Conservation (phyloP, 2,888 invertebrate genomes). For the Zelleria hepariella region DNA sequence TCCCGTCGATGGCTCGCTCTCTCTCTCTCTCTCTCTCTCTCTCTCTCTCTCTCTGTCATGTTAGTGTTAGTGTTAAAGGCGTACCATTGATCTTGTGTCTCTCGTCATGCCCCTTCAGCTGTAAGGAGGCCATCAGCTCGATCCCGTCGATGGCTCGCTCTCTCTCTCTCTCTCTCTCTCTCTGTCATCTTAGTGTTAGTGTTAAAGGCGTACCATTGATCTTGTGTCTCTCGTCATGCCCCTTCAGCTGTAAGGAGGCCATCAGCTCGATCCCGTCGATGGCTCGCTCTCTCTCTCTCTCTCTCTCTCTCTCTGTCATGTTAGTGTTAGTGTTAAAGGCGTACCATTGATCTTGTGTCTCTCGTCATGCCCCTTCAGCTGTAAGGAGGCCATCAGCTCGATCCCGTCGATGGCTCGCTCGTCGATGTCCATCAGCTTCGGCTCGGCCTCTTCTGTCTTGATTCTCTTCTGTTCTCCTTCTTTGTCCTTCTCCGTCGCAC, state of each 20-base stretch:
- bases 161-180: neutral
- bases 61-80: too few relatives aligned
- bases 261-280: constrained; percentile 66
- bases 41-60: too few relatives aligned
- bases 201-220: neutral
- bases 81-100: neutral
- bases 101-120: neutral
- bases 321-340: too few relatives aligned
- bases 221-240: constrained; percentile 30
- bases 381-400: constrained; percentile 60
- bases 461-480: constrained; percentile 50
- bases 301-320: neutral
- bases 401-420: constrained; percentile 67
- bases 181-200: too few relatives aligned
- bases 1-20: too few relatives aligned
- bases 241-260: constrained; percentile 49
- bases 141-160: constrained; percentile 42
- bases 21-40: too few relatives aligned
- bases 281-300: constrained; percentile 20
- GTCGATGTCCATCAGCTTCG: constrained; percentile 52
- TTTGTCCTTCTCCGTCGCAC: constrained; percentile 68
- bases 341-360: constrained; percentile 22
- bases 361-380: constrained; percentile 49
- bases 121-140: constrained; percentile 18
- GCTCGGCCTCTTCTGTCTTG: constrained; percentile 43